Evolutionary conservation across 2,888 invertebrate species (phyloP), one percentile per base, ranked within the genome.

Genomic region (Platerodrilus igneus): DNA sequence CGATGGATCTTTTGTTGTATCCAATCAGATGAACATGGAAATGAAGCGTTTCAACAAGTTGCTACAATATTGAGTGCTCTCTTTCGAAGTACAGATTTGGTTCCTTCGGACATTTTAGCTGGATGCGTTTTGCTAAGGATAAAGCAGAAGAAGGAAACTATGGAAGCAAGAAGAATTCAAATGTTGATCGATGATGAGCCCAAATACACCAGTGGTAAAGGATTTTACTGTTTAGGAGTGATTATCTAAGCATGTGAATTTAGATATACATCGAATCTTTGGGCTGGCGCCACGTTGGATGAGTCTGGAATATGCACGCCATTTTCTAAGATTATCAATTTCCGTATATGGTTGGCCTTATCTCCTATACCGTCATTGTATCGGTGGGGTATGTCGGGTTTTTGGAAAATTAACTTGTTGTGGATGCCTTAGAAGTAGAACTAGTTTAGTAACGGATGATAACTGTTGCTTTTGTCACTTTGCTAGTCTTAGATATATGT

Each of bases 271-370:
- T 37, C 66, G 68, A 26, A 73, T 81, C 41, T 83, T 85, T 64
- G 75, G 76, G 0, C 73, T 77, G 48, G 74, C 78, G 1, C 83
- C 84, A 0, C 71, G 75, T 2, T 91, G 90, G 91, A 89, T 89
- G 87, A 84, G 81, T 50, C 65, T 86, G 46, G 78, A 82, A 32
- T 76, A 79, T 55, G 86, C 87, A 2, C 62, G 78, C 37, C 84
- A 91, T 65, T 91, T 83, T 61, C 71, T 91, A 57, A 78, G 83
- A 60, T 75, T 86, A 52, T 87, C 91, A 0, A 79, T 87, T 62
- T 86, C 86, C 3, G 81, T 86, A 4, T 93, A 93, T 62, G 89
- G 92, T 1, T 92, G 91, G 90, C 84, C 90, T 1, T 83, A 87
- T 56, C 87, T 86, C 42, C 69, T 90, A 58, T 87, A 86, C 62